Conservation (phyloP, 2,888 invertebrate species). For the Latrodectus hesperus region DNA sequence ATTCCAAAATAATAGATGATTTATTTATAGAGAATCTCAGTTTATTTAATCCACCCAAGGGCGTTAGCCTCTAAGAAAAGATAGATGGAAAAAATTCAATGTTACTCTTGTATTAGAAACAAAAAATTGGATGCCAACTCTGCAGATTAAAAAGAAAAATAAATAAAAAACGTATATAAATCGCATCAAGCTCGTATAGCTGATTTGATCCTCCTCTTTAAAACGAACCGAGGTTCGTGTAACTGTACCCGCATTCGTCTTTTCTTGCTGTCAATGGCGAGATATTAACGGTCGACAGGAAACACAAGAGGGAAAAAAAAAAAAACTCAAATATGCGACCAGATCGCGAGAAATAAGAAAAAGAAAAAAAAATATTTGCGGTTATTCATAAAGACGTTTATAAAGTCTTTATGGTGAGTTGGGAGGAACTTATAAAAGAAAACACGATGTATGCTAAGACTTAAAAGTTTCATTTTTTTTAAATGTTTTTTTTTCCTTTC, state of each 20-base stretch:
- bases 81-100: background rate
- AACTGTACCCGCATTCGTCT: slow-evolving; percentile 5
- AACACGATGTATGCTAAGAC: too few species aligned
- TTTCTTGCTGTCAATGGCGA: background rate
- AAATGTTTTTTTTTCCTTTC: too few species aligned
- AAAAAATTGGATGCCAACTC: background rate
- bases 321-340: background rate
- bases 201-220: background rate
- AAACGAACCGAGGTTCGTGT: background rate
- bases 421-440: too few species aligned
- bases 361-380: too few species aligned
- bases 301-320: background rate
- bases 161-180: background rate
- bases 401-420: too few species aligned
- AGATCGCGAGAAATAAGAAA: too few species aligned
- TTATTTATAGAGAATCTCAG: too few species aligned
- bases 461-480: too few species aligned
- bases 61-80: background rate
- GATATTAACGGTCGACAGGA: background rate
- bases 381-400: too few species aligned
- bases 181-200: background rate
- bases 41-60: too few species aligned
- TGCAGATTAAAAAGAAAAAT: background rate
- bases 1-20: too few species aligned
- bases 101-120: background rate